phyloP scores from a whole-genome alignment of 2,888 invertebrate genomes.

The Cryptus armator region DNA sequence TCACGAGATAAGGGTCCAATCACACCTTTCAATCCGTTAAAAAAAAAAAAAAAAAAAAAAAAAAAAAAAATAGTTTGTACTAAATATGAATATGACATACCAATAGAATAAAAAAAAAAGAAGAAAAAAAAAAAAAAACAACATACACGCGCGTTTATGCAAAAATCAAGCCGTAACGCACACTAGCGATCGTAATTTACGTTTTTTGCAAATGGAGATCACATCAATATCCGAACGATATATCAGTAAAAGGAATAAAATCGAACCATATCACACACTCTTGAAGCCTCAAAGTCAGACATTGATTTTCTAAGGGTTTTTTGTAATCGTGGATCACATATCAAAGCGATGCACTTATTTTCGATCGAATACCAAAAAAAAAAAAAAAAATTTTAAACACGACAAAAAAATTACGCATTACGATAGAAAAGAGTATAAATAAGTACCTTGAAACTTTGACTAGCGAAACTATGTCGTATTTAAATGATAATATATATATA shows the following conservation, averaged over 20 bases:
- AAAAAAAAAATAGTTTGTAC: constrained; percentile 51
- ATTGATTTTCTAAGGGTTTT: constrained; percentile 62
- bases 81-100: constrained; percentile 29
- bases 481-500: constrained; percentile 28
- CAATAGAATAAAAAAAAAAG: constrained; percentile 17
- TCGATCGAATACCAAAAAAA: constrained; percentile 31
- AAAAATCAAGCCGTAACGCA: constrained; percentile 15
- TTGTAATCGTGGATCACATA: constrained; percentile 57
- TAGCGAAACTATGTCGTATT: constrained; percentile 35
- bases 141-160: constrained; percentile 23
- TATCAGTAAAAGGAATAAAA: background rate
- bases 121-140: background rate
- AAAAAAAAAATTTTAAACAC: constrained; percentile 28
- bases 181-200: constrained; percentile 9
- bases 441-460: constrained; percentile 9
- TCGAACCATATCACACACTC: constrained; percentile 35
- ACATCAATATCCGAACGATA: background rate
- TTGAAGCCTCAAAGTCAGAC: constrained; percentile 44
- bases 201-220: constrained; percentile 15
- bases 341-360: constrained; percentile 38
- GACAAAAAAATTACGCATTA: background rate
- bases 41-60: constrained; percentile 28
- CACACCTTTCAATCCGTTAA: constrained; percentile 63
- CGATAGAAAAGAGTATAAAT: background rate
- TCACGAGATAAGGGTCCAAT: constrained; percentile 67